These are phyloP conservation scores for Melanotaenia boesemani DNA, from an alignment of 2,797 vertebrate species.

Conservation along the genomic window DNA sequence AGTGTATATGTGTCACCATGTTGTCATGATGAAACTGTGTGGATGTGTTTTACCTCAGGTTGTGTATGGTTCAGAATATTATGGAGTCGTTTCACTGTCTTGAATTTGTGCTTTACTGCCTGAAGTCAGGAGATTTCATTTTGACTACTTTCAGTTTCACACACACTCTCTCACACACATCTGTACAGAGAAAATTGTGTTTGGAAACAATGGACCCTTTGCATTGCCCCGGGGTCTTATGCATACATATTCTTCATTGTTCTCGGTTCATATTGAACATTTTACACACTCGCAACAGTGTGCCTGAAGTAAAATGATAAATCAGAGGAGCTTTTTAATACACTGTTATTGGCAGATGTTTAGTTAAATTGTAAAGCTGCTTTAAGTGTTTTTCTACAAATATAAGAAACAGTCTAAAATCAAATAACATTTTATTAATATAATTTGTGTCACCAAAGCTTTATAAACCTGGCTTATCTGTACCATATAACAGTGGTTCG, in stretches of 20 bases:
- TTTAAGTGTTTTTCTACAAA: not conserved
- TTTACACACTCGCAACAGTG: conserved; percentile 48
- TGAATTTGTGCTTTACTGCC: conserved; percentile 63
- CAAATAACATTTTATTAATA: not conserved
- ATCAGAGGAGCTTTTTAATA: conserved; percentile 1
- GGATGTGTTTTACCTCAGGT: not conserved
- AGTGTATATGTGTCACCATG: conserved; percentile 24
- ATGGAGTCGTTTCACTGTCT: conserved; percentile 60
- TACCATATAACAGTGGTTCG: not conserved
- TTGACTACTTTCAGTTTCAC: conserved; percentile 22
- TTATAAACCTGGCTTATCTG: not conserved
- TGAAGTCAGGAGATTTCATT: conserved; percentile 54
- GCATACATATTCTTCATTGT: conserved; percentile 30
- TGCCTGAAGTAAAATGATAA: conserved; percentile 35
- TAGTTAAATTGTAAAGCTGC: too few relatives aligned
- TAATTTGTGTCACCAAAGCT: not conserved
- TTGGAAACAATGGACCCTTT: conserved; percentile 35
- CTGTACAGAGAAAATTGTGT: conserved; percentile 32
- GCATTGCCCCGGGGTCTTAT: conserved; percentile 41
- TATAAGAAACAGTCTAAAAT: not conserved
- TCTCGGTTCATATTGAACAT: conserved; percentile 52
- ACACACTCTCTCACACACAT: conserved; percentile 10
- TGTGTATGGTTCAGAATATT: conserved; percentile 21
- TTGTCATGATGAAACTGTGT: conserved; percentile 18
- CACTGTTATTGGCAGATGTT: too few relatives aligned